These are phyloP conservation scores for Sylvicola fuscatus DNA, from an alignment of 2,888 invertebrate species.

Conservation along the genomic window DNA sequence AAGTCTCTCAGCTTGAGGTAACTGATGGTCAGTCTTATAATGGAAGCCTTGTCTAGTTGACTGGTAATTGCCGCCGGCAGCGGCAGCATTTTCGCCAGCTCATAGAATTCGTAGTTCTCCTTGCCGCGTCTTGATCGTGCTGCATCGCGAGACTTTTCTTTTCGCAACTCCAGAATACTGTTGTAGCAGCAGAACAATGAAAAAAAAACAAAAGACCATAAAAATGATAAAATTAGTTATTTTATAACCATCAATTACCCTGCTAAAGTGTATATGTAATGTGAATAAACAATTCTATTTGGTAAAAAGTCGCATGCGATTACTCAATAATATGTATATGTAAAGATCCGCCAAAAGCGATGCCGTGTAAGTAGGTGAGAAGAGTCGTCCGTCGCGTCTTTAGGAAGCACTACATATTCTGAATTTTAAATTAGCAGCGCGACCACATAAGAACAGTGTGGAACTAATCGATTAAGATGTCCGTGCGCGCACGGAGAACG, in stretches of 20 bases:
- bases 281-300: no score
- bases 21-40: conserved; percentile 89
- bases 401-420: no score
- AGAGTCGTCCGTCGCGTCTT: no score
- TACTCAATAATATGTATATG: no score
- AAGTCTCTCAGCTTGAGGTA: conserved; percentile 89
- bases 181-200: conserved; percentile 20
- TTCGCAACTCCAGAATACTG: conserved; percentile 83
- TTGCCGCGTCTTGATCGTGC: conserved; percentile 80
- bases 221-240: conserved; percentile 2
- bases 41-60: conserved; percentile 88
- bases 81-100: conserved; percentile 86
- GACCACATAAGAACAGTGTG: no score
- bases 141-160: conserved; percentile 86
- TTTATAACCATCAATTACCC: not conserved
- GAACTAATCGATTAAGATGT: no score
- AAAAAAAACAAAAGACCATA: conserved; percentile 10
- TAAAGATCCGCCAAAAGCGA: no score
- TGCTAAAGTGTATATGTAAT: no score
- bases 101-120: conserved; percentile 93
- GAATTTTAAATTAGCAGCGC: no score
- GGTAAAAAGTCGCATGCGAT: no score
- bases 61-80: conserved; percentile 80
- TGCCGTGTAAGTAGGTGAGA: no score
- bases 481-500: no score